Base-by-base conservation (phyloP, 2,888 invertebrate species). In the Parnassius mnemosyne region DNA sequence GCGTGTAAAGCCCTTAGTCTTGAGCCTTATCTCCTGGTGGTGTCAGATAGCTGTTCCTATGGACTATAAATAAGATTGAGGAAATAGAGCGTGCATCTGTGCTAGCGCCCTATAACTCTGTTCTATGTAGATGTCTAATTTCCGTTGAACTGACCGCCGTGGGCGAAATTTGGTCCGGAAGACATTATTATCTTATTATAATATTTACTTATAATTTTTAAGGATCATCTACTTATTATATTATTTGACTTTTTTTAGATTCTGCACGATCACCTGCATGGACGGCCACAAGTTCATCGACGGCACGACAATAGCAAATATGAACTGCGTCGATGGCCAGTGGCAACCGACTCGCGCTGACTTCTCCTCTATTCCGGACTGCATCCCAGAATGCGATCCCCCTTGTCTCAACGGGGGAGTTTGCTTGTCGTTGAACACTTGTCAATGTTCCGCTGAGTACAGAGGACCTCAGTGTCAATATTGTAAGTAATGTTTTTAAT, bases 381-480 rank as follows among this genome's bases (percentile, higher is more conserved):
- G 96, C 76, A 76, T 89, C 82, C 94, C 96, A 84, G 92, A 90
- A 82, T 93, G 84, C 70, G 71, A 71, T 58, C 96, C 96, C 0
- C 92, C 94, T 0, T 98, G 97, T 75, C 79, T 92, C 65, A 96
- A 97, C 76, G 96, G 95, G 0, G 97, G 97, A 0, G 92, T 93
- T n/a, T 98, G 97, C 78, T 85, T 96, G 0, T 92, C 95, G 0
- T 92, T 94, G 10, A 95, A 97, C 76, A 91, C 93, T 2, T 98
- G 97, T 70, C 94, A 95, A 69, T 98, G 97, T 77, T 94, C 96
- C 0, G 89, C 93, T 67, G 93, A 93, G 2, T 95, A 91, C 72
- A 92, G 94, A 65, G 96, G 96, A n/a, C 92, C 94, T 0, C 94
- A 94, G 73, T 96, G 95, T 73, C 95, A 96, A 84, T 95, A 94